Conservation (phyloP, 2,888 invertebrate species). For the Dascillus cervinus region DNA sequence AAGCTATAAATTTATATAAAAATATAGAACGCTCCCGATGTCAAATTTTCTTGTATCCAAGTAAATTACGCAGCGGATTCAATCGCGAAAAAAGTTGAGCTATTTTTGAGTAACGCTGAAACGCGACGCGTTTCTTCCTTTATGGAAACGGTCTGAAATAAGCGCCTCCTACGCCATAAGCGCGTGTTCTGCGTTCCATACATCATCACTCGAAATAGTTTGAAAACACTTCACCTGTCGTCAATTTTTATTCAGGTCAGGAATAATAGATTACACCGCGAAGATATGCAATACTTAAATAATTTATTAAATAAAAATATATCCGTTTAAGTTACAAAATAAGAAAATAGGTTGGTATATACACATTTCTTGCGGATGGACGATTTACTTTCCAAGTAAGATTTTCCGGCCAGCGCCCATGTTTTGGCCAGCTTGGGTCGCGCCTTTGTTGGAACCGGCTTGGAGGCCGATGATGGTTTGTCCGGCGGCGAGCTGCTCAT, state of each 20-base stretch:
- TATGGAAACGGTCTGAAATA: constrained; percentile 6
- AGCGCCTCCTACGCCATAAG: constrained; percentile 2
- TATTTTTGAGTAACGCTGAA: too few relatives aligned
- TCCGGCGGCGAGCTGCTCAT: constrained; percentile 84
- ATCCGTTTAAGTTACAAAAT: constrained; percentile 5
- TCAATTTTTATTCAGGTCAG: not conserved
- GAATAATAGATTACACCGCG: constrained; percentile 18
- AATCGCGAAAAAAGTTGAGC: too few relatives aligned
- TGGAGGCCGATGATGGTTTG: constrained; percentile 88
- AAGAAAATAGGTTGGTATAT: constrained; percentile 11
- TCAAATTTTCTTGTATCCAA: too few relatives aligned
- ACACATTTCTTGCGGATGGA: constrained; percentile 7
- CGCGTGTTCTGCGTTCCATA: constrained; percentile 3
- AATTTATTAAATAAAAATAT: constrained; percentile 21
- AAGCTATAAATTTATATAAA: too few relatives aligned
- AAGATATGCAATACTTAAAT: constrained; percentile 9
- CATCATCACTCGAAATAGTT: not conserved
- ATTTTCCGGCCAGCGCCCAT: constrained; percentile 87
- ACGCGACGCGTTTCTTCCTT: constrained; percentile 7
- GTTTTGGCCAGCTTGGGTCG: constrained; percentile 85
- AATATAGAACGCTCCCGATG: too few relatives aligned
- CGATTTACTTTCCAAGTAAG: constrained; percentile 71
- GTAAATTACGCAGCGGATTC: too few relatives aligned
- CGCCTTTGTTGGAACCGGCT: constrained; percentile 94
- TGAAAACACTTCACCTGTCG: not conserved